A percentile compares a stretch with the other conserved stretches of the same genome.
phyloP scores from a whole-genome alignment of 2,113 vertebrate species.

The Nyctereutes procyonoides region DNA sequence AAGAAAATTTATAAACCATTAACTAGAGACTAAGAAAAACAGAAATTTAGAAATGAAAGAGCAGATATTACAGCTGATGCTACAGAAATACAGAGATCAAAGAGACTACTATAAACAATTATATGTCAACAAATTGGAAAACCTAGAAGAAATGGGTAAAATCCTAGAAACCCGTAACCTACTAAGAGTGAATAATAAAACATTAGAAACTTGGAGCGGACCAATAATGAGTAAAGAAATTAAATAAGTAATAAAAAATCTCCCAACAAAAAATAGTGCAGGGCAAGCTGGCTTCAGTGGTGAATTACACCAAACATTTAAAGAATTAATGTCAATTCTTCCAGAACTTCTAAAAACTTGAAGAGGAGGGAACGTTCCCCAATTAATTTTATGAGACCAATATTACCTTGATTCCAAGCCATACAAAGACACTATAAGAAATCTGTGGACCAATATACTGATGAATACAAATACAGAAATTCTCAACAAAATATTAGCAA shows the following conservation, averaged over 20 bases:
- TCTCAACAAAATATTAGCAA: background rate
- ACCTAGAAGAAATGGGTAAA: background rate
- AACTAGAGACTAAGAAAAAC: background rate
- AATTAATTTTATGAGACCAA: background rate
- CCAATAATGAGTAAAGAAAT: background rate
- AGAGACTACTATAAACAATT: background rate
- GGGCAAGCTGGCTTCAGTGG: too few relatives aligned
- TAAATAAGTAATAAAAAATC: background rate
- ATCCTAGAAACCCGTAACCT: background rate
- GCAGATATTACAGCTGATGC: background rate
- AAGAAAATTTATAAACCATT: background rate
- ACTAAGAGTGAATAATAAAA: background rate
- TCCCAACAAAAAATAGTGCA: background rate
- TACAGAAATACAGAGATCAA: background rate
- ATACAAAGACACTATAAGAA: background rate
- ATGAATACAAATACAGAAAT: background rate
- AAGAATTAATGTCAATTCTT: background rate
- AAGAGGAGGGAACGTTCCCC: background rate
- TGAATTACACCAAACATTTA: background rate
- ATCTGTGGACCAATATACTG: background rate
- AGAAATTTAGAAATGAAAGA: background rate
- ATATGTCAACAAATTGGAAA: background rate
- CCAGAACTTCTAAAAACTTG: background rate
- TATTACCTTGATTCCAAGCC: background rate
- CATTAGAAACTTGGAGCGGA: background rate